These are phyloP conservation scores for Datnioides undecimradiatus DNA, from an alignment of 2,113 vertebrate genomes.

Conservation along the genomic window DNA sequence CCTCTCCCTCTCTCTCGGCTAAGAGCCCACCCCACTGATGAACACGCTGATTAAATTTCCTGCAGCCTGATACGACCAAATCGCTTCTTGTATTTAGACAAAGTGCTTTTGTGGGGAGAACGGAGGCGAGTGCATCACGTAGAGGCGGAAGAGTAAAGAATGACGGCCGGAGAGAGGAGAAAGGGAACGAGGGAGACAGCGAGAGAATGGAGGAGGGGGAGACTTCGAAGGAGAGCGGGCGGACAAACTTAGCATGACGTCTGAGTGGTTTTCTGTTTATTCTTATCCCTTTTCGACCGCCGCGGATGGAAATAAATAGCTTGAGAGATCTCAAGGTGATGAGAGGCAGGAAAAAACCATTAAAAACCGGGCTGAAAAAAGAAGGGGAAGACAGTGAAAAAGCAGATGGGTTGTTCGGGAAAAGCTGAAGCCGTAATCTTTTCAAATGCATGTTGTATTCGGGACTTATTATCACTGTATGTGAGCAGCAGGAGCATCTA, in stretches of 20 bases:
- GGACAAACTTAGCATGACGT: conserved; percentile 25
- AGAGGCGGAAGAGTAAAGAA: conserved; percentile 7
- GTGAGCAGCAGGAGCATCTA: conserved; percentile 46
- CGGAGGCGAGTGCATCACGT: conserved; percentile 10
- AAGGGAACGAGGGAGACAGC: background rate
- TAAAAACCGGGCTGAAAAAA: conserved; percentile 20
- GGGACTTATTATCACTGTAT: conserved; percentile 28
- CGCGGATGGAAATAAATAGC: conserved; percentile 5
- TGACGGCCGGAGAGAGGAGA: conserved; percentile 7
- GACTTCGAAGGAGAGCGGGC: background rate
- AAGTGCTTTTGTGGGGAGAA: conserved; percentile 33
- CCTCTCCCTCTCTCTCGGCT: background rate
- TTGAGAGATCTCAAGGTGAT: conserved; percentile 44
- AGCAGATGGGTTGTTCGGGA: conserved; percentile 16
- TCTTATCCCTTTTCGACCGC: conserved; percentile 6
- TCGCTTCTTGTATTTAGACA: conserved; percentile 37
- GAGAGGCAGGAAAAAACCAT: background rate
- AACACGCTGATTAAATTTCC: conserved; percentile 48
- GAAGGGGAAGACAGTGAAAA: conserved; percentile 24
- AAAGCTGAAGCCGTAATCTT: conserved; percentile 35
- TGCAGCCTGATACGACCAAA: conserved; percentile 16
- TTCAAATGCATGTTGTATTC: conserved; percentile 37
- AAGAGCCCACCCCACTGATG: background rate
- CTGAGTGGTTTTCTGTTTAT: conserved; percentile 43
- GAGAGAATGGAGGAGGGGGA: background rate